Base-by-base conservation (phyloP, 2,888 invertebrate species). In the Rhopalosiphum nymphaeae region DNA sequence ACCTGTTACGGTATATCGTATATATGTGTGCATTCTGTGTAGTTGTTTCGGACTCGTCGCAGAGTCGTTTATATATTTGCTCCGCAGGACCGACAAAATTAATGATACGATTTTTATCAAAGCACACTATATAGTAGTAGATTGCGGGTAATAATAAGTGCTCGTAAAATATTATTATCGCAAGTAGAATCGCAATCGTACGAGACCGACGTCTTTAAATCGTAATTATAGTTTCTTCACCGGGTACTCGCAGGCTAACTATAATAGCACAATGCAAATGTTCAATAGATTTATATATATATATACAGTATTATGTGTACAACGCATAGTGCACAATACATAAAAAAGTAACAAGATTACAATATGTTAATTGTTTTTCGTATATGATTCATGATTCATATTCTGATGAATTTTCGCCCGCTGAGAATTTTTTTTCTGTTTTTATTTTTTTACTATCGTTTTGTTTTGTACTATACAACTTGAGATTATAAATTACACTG, bases 191-290 rank as follows among this genome's bases (percentile, higher is more conserved):
- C 78, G 21, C 78, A 78, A 21, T 36, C 36, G 36, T 36, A 36
- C 36, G 21, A 78, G 36, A 36, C 78, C 78, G 21, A 36, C 78
- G 78, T 78, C 78, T 78, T 78, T 78, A 78, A 78, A 78, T 36
- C 78, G 78, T 78, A 78, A 78, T 78, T 36, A 78, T n/a, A 78
- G 36, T 36, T 78, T 78, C 21, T 78, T 78, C 78, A 9, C 36
- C 78, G 36, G 21, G 78, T 36, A 78, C 36, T 36, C 78, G 36
- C 36, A 78, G 36, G 36, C 36, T 67, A n/a, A n/a, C n/a, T 67
- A 67, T 67, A 78, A 78, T 78, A 78, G 78, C 36, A 78, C 78
- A 78, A 78, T 78, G 78, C 78, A 78, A 78, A 78, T 36, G 78
- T 36, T 78, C 36, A 78, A 78, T 78, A 78, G 21, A 78, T 9